Evolutionary conservation across 2,888 invertebrate species (phyloP), one percentile per base, ranked within the genome.

Genomic region (Cyclophora punctaria): DNA sequence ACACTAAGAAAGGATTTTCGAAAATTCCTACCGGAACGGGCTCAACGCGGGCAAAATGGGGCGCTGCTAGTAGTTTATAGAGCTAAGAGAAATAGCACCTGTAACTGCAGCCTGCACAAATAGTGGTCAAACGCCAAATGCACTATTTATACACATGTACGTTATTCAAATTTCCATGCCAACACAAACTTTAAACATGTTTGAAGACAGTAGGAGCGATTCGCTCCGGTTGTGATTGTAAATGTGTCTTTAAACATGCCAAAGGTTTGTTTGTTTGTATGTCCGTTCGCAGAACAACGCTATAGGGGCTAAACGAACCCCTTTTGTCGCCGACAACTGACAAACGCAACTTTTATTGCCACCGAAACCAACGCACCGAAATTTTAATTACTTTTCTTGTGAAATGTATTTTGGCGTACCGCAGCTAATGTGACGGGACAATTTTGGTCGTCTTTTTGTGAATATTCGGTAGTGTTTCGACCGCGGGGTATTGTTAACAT

Each of bases 281-380:
- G 58, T 60, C 60, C 66, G 58, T 73, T 78, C 79, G 64, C 49
- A 60, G 76, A 80, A 78, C 65, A 65, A 62, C 59, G 53, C 59
- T 53, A 57, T 57, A 58, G 61, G 64, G 65, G 53, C 55, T 53
- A 55, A 62, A 70, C 66, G 69, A 74, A 75, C 73, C 74, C 74
- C 71, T 81, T 20, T 77, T 80, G 73, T 75, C 55, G 60, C 51
- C 61, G 62, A 69, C 70, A 69, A 20, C 20, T 20, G 20, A 20
- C 20, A 20, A 20, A 70, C 69, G 67, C 68, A 69, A 73, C 62
- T 77, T 85, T 81, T 83, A 83, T 82, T 77, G 80, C 82, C 78
- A 82, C 83, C 70, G 76, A 76, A 74, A 73, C 74, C 68, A 69
- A 77, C 20, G 20, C 20, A 1, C 20, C 20, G 20, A 20, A 20